Conservation (phyloP, 2,113 vertebrate species). For the Podilymbus podiceps region DNA sequence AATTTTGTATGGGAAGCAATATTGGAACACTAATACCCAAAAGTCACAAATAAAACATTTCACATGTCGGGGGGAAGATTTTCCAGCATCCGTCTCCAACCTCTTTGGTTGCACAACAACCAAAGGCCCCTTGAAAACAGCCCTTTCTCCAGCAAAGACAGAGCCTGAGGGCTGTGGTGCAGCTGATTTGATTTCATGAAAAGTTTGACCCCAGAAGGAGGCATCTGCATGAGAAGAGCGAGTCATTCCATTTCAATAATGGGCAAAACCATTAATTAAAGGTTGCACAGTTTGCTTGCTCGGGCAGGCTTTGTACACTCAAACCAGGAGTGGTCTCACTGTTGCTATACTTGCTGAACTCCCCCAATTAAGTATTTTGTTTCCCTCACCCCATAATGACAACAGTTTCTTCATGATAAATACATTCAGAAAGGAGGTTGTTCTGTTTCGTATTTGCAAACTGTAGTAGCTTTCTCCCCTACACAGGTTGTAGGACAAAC, state of each 20-base stretch:
- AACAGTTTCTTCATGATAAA: background rate
- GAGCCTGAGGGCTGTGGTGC: background rate
- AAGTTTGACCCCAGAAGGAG: slow-evolving; percentile 33
- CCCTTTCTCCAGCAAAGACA: slow-evolving; percentile 5
- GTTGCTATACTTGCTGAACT: slow-evolving; percentile 36
- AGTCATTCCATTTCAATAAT: slow-evolving; percentile 28
- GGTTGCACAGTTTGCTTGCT: background rate
- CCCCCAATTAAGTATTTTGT: slow-evolving; percentile 20
- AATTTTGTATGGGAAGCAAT: background rate
- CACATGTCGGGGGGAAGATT: background rate
- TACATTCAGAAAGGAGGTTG: background rate
- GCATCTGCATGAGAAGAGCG: background rate
- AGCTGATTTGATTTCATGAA: background rate
- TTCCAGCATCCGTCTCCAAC: background rate
- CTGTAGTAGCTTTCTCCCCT: background rate
- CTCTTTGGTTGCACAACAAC: background rate
- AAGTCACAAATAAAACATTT: background rate
- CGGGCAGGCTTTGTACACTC: background rate
- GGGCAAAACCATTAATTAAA: slow-evolving; percentile 33
- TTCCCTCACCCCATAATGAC: background rate
- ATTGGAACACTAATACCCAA: background rate
- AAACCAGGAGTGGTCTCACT: slow-evolving; percentile 12
- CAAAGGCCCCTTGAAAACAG: background rate
- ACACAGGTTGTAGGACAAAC: background rate
- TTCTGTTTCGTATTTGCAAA: background rate